Base-by-base conservation (phyloP, 2,888 invertebrate species). In the Orthosia gracilis region DNA sequence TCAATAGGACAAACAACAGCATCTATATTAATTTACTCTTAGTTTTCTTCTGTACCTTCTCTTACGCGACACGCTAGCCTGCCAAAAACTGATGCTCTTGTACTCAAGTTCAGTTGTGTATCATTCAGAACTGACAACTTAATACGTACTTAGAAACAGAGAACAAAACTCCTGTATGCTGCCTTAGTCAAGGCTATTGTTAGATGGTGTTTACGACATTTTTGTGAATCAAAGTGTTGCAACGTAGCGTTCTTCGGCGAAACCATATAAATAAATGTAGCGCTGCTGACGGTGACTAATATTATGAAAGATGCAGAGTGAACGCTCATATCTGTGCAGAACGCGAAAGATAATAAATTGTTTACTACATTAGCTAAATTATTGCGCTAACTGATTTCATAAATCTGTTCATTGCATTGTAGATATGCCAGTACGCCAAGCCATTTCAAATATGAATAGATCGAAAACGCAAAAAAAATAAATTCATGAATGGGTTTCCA, bases 201-300 rank as follows among this genome's bases (percentile, higher is more conserved):
- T 84, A 73, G 85, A 80, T 73, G 69, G 52, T 59, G 73, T 72
- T 85, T 78, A 85, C 82, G 80, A 85, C 82, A 84, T 85, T 85
- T 83, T 86, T 84, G 82, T 87, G 79, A 82, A 84, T 87, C 85
- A 76, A 86, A 85, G 80, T 83, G 87, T 86, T 88, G 80, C 83
- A 87, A 83, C 72, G 73, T 78, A 84, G 64, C 74, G 85, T 76
- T 79, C 83, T 78, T 85, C 86, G 73, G 52, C 65, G 84, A 83
- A 86, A 63, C 72, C 78, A 79, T 86, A 78, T 86, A 80, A 81
- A 88, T 88, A 83, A 87, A 85, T 82, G 79, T 81, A 77, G 74
- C 59, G 72, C 69, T 80, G 80, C 70, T 80, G 78, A 55, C 78
- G 78, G 78, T 88, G 86, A 87, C 83, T 88, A 86, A 88, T 85